Evolutionary conservation across 2,113 vertebrate genomes (phyloP).

Genomic region (Hemichromis elongatus): DNA sequence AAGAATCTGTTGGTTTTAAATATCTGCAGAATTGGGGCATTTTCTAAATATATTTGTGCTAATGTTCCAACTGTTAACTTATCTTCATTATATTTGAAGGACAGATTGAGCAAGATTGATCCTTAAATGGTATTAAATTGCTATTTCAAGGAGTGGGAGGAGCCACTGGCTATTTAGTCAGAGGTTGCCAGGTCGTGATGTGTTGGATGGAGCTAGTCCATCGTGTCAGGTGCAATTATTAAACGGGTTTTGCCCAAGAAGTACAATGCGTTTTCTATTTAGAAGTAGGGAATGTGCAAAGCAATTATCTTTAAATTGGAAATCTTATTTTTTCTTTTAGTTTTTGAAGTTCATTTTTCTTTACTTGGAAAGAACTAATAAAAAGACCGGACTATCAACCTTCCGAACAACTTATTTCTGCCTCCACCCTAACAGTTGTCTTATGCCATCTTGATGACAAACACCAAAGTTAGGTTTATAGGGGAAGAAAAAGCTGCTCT

Average conservation of each 20-base stretch:
- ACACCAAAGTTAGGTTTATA: background rate
- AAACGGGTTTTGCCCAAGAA: background rate
- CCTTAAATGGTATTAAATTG: background rate
- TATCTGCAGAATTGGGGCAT: background rate
- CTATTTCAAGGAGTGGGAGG: background rate
- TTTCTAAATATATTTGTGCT: background rate
- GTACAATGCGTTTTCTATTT: background rate
- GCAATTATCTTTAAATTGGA: background rate
- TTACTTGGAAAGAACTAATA: background rate
- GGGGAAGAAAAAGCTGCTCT: background rate
- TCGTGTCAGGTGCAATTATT: background rate
- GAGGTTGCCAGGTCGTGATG: background rate
- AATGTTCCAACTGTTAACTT: background rate
- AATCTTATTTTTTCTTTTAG: background rate
- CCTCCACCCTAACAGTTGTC: background rate
- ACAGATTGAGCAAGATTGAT: background rate
- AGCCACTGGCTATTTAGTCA: too few relatives aligned
- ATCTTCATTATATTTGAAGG: background rate
- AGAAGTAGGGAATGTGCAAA: too few relatives aligned
- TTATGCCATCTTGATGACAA: background rate
- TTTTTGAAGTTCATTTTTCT: background rate
- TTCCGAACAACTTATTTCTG: background rate
- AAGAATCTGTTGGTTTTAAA: background rate
- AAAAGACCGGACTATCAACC: background rate
- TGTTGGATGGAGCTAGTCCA: fast-evolving